Conservation (phyloP, 1,140 invertebrate genomes). For the Drosophila teissieri region DNA sequence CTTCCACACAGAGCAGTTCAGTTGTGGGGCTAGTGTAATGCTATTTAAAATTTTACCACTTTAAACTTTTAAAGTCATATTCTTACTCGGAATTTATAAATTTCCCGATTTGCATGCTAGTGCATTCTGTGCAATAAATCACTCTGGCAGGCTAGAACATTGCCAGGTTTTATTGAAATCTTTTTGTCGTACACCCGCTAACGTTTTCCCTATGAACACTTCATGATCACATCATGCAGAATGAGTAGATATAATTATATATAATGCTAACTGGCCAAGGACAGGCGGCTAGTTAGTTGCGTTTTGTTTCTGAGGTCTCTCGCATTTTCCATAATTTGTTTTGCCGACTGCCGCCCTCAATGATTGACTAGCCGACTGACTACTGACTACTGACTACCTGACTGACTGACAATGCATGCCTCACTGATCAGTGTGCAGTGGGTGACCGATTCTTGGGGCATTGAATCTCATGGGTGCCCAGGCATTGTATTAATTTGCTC, state of each 20-base stretch:
- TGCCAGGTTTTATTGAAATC: slow-evolving; percentile 56
- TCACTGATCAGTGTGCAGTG: slow-evolving; percentile 72
- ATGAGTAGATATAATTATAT: slow-evolving; percentile 77
- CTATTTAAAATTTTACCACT: too few species aligned
- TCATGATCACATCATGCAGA: slow-evolving; percentile 51
- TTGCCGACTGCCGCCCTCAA: slow-evolving; percentile 26
- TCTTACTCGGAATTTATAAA: not conserved
- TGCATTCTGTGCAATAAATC: slow-evolving; percentile 33
- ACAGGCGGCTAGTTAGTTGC: slow-evolving; percentile 70
- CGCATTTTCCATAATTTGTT: slow-evolving; percentile 60
- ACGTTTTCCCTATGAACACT: slow-evolving; percentile 24
- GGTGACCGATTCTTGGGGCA: slow-evolving; percentile 57
- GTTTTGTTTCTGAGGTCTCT: slow-evolving; percentile 62
- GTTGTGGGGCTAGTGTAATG: too few species aligned
- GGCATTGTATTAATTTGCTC: slow-evolving; percentile 24
- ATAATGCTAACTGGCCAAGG: slow-evolving; percentile 72
- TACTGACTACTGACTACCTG: slow-evolving; percentile 15
- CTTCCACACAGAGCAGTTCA: too few species aligned
- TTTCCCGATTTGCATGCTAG: not conserved
- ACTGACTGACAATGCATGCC: slow-evolving; percentile 43
- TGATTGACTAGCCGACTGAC: slow-evolving; percentile 24
- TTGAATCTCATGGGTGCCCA: slow-evolving; percentile 28
- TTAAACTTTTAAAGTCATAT: not conserved
- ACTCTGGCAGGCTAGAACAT: slow-evolving; percentile 44
- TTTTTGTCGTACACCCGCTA: slow-evolving; percentile 29